Conservation (phyloP, 1,140 invertebrate genomes). For the Dendrolimus kikuchii region DNA sequence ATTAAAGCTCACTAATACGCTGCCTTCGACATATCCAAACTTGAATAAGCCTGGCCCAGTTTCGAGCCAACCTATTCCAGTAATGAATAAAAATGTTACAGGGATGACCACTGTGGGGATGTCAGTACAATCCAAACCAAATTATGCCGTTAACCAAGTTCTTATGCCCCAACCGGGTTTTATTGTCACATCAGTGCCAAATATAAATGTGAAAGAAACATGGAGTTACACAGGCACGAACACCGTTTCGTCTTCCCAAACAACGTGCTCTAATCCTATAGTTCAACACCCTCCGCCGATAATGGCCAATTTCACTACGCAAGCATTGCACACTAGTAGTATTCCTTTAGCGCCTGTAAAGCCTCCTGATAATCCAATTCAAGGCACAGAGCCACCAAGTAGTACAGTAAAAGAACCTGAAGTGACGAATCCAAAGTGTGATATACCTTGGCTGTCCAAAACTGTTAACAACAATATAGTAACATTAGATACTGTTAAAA, state of each 20-base stretch:
- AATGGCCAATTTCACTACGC: conserved; percentile 41
- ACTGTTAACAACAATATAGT: conserved; percentile 66
- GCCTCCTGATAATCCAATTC: conserved; percentile 64
- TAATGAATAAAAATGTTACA: conserved; percentile 53
- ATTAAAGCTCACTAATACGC: conserved; percentile 60
- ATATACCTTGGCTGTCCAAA: conserved; percentile 67
- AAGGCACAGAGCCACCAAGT: conserved; percentile 60
- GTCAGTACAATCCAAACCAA: conserved; percentile 59
- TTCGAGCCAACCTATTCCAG: conserved; percentile 48
- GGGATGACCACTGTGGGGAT: conserved; percentile 52
- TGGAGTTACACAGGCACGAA: conserved; percentile 59
- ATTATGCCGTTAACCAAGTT: conserved; percentile 60
- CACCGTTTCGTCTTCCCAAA: conserved; percentile 41
- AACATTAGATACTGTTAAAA: conserved; percentile 54
- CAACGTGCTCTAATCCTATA: conserved; percentile 50
- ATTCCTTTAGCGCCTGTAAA: conserved; percentile 61
- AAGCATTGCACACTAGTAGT: conserved; percentile 57
- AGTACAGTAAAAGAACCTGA: conserved; percentile 61
- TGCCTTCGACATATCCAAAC: conserved; percentile 41
- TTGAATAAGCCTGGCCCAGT: conserved; percentile 47
- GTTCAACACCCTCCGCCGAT: conserved; percentile 48
- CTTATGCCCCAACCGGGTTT: conserved; percentile 65
- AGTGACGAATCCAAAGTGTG: conserved; percentile 48
- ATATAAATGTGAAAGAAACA: conserved; percentile 68
- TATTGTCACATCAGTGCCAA: conserved; percentile 69